These are phyloP conservation scores for Opisthocomus hoazin DNA, from an alignment of 2,113 vertebrate genomes.

Conservation along the genomic window DNA sequence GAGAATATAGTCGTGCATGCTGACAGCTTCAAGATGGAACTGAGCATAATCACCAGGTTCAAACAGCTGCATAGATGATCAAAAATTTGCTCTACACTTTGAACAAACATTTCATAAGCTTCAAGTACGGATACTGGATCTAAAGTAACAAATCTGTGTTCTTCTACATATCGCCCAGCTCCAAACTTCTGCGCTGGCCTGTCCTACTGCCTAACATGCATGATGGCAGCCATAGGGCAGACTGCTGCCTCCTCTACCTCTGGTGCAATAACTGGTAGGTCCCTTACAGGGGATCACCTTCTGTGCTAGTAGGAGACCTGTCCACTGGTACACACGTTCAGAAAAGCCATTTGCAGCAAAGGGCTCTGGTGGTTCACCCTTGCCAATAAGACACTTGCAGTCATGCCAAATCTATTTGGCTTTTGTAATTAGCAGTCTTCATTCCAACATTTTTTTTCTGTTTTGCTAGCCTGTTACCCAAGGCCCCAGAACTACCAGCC, in stretches of 20 bases:
- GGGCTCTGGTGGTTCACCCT: neutral
- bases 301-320: neutral
- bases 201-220: too few species aligned
- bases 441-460: neutral
- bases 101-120: too few species aligned
- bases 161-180: too few species aligned
- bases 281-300: neutral
- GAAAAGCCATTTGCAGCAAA: neutral
- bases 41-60: too few species aligned
- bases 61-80: too few species aligned
- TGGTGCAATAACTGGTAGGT: neutral
- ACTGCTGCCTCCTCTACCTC: neutral
- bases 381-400: neutral
- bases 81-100: too few species aligned
- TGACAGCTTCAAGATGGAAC: too few species aligned
- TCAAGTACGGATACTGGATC: too few species aligned
- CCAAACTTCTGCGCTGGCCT: too few species aligned
- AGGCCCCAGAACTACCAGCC: neutral
- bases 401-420: neutral
- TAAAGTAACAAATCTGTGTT: too few species aligned
- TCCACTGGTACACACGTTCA: neutral
- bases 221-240: accelerated
- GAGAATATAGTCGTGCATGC: too few species aligned
- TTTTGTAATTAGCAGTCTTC: neutral
- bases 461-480: neutral